Conservation (phyloP, 2,797 vertebrate species). For the Selene dorsalis region DNA sequence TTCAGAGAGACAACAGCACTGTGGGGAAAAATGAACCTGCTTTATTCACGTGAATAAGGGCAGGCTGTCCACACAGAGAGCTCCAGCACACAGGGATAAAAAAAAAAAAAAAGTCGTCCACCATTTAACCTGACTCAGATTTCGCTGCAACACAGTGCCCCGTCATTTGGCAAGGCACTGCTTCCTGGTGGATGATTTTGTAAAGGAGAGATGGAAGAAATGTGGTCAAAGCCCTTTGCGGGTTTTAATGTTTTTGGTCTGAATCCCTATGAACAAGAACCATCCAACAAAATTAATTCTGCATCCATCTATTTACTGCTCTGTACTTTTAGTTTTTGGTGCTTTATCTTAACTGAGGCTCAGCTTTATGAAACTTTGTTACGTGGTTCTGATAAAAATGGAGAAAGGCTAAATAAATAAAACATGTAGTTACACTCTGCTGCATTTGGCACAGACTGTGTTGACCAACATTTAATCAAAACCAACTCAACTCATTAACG, state of each 20-base stretch:
- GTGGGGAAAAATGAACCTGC: background rate
- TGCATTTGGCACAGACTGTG: background rate
- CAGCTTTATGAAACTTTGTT: background rate
- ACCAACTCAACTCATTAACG: background rate
- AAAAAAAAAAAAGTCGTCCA: background rate
- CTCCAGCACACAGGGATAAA: background rate
- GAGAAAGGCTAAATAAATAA: background rate
- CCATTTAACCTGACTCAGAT: background rate
- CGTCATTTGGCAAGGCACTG: background rate
- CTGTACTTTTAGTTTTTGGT: constrained; percentile 1
- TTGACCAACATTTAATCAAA: constrained; percentile 11
- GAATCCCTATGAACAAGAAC: background rate
- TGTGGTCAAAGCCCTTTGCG: background rate
- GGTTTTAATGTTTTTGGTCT: background rate
- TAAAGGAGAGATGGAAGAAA: background rate
- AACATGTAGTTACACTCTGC: background rate
- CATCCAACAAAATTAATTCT: background rate
- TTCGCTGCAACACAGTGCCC: background rate
- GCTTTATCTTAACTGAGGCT: background rate
- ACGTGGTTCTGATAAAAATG: background rate
- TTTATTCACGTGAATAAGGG: background rate
- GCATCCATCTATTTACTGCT: background rate
- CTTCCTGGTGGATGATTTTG: background rate
- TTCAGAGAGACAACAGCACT: too few relatives aligned
- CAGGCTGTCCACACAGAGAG: background rate